These are phyloP conservation scores for Nothura maculosa DNA, from an alignment of 2,797 vertebrate genomes.

Conservation along the genomic window DNA sequence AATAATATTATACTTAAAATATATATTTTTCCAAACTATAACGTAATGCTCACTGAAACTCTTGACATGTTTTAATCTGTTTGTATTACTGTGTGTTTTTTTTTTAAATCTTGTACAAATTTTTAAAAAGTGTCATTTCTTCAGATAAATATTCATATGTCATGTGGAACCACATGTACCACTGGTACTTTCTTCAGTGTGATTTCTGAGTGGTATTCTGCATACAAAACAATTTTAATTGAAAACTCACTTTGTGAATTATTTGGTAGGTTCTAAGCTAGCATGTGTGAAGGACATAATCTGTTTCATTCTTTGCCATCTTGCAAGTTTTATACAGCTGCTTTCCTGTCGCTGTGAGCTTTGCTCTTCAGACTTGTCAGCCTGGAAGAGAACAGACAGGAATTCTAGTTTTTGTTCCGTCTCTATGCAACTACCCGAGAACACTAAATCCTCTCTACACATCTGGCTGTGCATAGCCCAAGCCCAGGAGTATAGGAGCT, in stretches of 20 bases:
- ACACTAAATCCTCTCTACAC: background rate
- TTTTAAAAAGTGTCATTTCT: background rate
- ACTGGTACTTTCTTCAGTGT: background rate
- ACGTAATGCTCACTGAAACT: background rate
- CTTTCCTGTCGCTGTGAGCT: background rate
- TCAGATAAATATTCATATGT: background rate
- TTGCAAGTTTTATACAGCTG: background rate
- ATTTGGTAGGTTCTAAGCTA: background rate
- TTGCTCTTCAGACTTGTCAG: background rate
- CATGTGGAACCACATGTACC: background rate
- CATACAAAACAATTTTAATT: background rate
- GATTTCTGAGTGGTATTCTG: background rate
- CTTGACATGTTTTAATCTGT: background rate
- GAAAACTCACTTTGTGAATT: background rate
- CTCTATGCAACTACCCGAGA: background rate
- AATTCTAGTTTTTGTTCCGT: no score
- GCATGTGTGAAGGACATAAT: background rate
- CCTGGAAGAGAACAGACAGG: no score
- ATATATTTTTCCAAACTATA: background rate
- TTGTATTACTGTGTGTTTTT: background rate
- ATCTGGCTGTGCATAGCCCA: background rate
- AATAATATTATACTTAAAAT: no score
- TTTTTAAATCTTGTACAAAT: background rate
- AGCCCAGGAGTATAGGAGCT: background rate
- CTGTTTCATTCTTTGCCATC: background rate